Evolutionary conservation across 2,797 vertebrate species (phyloP).

Genomic region (Syndactyla subalaris): DNA sequence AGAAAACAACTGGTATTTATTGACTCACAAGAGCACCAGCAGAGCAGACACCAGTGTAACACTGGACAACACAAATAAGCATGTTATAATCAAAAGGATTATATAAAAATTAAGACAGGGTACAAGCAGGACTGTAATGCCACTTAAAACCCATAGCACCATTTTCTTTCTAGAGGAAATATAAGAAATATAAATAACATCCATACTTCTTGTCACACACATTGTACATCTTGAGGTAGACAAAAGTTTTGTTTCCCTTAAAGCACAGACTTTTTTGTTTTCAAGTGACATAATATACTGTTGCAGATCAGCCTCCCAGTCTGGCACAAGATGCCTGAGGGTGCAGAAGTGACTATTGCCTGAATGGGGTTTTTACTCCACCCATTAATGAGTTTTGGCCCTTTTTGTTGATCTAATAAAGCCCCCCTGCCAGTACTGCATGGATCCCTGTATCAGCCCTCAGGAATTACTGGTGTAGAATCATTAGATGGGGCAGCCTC

Average conservation of each 20-base stretch:
- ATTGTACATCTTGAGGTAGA: conserved; percentile 86
- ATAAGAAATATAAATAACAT: conserved; percentile 79
- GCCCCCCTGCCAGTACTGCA: neutral
- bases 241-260: conserved; percentile 69
- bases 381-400: neutral
- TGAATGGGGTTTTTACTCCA: neutral
- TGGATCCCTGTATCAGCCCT: neutral
- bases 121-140: neutral
- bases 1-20: conserved; percentile 10
- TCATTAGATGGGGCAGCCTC: neutral
- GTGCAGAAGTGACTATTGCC: neutral
- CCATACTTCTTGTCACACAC: conserved; percentile 66
- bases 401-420: neutral
- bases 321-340: neutral
- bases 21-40: conserved; percentile 1
- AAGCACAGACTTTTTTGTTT: neutral
- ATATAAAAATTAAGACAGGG: neutral
- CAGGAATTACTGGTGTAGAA: neutral
- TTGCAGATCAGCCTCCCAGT: neutral
- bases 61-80: neutral
- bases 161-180: conserved; percentile 21
- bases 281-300: neutral
- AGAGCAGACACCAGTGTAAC: neutral
- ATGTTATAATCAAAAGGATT: neutral
- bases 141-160: conserved; percentile 23